These are phyloP conservation scores for Semaprochilodus insignis DNA, from an alignment of 2,797 vertebrate species.

Conservation along the genomic window DNA sequence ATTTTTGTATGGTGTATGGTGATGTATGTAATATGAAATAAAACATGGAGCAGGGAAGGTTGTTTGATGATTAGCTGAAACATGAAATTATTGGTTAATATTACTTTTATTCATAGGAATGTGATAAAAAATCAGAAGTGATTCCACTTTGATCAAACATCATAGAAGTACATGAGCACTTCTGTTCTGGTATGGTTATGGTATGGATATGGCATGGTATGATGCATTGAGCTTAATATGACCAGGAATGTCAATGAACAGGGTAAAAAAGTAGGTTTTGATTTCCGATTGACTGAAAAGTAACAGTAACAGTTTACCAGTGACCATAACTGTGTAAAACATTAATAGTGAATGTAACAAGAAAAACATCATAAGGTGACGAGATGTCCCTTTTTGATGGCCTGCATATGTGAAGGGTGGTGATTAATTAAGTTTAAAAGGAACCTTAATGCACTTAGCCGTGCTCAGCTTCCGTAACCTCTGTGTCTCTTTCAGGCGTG, in stretches of 20 bases:
- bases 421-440: slow-evolving; percentile 19
- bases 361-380: background rate
- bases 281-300: background rate
- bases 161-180: too few species aligned
- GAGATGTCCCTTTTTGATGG: background rate
- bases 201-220: background rate
- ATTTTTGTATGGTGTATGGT: too few species aligned
- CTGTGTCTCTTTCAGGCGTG: slow-evolving; percentile 11
- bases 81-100: too few species aligned
- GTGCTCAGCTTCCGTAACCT: slow-evolving; percentile 4
- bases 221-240: background rate
- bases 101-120: too few species aligned
- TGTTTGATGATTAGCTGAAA: too few species aligned
- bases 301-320: background rate
- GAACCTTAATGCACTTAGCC: background rate
- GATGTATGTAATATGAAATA: too few species aligned
- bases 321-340: background rate
- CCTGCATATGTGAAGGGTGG: background rate
- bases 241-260: background rate
- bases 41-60: too few species aligned
- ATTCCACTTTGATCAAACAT: too few species aligned
- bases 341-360: too few species aligned
- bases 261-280: background rate
- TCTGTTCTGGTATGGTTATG: too few species aligned
- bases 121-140: too few species aligned